These are phyloP conservation scores for Ophthalmotilapia sp. DNA, from an alignment of 2,113 vertebrate species.

Conservation along the genomic window DNA sequence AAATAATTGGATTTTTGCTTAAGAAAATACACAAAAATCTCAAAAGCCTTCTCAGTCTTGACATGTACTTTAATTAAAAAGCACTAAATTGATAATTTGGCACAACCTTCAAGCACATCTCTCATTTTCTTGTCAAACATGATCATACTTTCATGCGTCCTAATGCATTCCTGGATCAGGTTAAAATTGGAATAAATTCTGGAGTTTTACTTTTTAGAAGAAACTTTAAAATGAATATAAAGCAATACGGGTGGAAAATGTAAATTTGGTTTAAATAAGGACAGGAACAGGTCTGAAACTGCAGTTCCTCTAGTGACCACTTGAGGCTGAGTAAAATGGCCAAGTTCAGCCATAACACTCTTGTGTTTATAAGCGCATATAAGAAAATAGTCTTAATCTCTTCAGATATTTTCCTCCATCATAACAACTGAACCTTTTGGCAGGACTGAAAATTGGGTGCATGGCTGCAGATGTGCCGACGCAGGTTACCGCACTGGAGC, in stretches of 20 bases:
- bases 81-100: background rate
- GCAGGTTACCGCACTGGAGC: background rate
- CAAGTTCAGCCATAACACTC: background rate
- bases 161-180: background rate
- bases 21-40: background rate
- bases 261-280: background rate
- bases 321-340: background rate
- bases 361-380: background rate
- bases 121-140: background rate
- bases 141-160: fast-evolving
- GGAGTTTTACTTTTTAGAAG: background rate
- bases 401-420: background rate
- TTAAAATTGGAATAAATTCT: background rate
- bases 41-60: background rate
- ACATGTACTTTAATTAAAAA: background rate
- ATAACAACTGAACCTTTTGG: background rate
- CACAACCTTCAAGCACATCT: background rate
- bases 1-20: background rate
- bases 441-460: background rate
- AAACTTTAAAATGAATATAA: background rate
- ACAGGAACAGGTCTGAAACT: background rate
- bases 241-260: background rate
- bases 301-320: background rate
- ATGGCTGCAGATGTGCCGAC: background rate
- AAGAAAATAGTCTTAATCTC: background rate